A percentile compares a stretch with the other conserved stretches of the same genome.
Evolutionary conservation across 2,888 invertebrate genomes (phyloP).

Genomic region (Drymonia ruficornis): DNA sequence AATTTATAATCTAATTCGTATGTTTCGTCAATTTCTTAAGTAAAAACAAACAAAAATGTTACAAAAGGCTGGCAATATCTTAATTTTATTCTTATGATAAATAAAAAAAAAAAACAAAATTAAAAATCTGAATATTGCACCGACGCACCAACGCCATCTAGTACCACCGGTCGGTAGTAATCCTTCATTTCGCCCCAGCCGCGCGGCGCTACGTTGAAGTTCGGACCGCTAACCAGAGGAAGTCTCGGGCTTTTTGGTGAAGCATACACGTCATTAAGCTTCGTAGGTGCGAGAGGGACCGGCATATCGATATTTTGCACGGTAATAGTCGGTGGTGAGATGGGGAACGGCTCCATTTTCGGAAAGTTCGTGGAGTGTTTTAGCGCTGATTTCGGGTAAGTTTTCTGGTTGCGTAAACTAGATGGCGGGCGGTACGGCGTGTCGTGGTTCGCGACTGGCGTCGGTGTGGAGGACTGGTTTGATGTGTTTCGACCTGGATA

Average conservation of each 20-base stretch:
- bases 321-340: constrained; percentile 66
- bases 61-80: neutral
- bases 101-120: constrained; percentile 29
- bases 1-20: neutral
- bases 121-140: constrained; percentile 80
- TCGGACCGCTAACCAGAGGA: constrained; percentile 80
- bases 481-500: constrained; percentile 80
- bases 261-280: constrained; percentile 77
- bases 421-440: constrained; percentile 81
- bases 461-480: constrained; percentile 72
- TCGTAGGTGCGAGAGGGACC: constrained; percentile 74
- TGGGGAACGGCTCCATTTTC: constrained; percentile 79
- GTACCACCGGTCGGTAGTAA: constrained; percentile 90
- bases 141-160: constrained; percentile 81
- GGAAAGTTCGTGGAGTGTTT: constrained; percentile 69
- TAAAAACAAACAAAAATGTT: neutral
- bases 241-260: constrained; percentile 72
- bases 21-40: neutral
- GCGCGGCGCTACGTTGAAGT: constrained; percentile 93
- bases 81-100: neutral
- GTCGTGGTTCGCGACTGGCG: constrained; percentile 77
- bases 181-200: constrained; percentile 91
- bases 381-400: constrained; percentile 75
- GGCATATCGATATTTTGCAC: constrained; percentile 66
- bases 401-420: constrained; percentile 75